Evolutionary conservation across 2,113 vertebrate genomes (phyloP), one percentile per base, ranked within the genome.

Genomic region (Tupaia chinensis): DNA sequence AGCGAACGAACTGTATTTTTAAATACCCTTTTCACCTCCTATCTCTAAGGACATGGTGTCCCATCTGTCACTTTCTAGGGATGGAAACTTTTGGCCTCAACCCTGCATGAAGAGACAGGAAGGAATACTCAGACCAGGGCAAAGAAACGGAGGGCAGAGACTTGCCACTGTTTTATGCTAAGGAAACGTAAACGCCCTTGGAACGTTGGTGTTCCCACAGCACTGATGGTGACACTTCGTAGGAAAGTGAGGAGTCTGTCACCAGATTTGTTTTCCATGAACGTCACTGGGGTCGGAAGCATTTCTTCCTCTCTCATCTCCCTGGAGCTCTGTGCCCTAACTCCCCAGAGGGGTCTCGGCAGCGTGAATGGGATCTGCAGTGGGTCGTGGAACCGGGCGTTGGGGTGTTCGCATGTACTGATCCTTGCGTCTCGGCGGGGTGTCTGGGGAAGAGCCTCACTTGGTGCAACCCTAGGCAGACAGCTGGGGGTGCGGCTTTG

Each of bases 381-480:
- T 2, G 79, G 74, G 54, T 34, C 56, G 69, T 9, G 92, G 32
- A 32, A 32, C 32, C 32, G 32, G 32, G 32, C 32, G 32, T 32
- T 32, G 32, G 32, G 32, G 32, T 32, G 53, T 84, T 29, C 88
- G 96, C 95, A 94, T 95, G 92, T 83, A 2, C 12, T 19, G 70
- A 69, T 70, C 73, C 80, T 78, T 17, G 61, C 79, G 1, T 69
- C 93, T 89, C 73, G 7, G 69, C 94, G 72, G 84, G 88, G 83
- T 68, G 74, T 25, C 3, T 29, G 65, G 91, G 93, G 80, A 85
- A 63, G 54, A 44, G 86, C 69, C 15, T 17, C 7, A 19, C 15
- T 25, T 32, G 16, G 25, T n/a, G 69, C 58, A 72, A 76, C 68
- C 15, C 12, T 34, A 4, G 5, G 32, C 74, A 54, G 78, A 56